Conservation (phyloP, 2,113 vertebrate species). For the Colistium nudipinnis region DNA sequence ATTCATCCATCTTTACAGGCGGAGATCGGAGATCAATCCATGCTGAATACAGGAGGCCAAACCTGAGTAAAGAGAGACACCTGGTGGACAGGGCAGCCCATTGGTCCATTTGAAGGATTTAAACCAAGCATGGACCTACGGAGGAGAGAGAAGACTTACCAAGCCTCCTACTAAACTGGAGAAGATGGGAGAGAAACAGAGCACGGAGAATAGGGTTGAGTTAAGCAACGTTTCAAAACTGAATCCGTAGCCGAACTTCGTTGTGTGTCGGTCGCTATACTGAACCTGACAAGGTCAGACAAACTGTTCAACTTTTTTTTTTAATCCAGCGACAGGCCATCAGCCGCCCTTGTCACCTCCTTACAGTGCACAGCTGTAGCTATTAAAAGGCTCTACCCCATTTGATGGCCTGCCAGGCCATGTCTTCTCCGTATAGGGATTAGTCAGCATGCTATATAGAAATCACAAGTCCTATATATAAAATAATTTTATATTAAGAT, state of each 20-base stretch:
- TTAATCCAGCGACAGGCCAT: background rate
- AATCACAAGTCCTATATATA: conserved; percentile 9
- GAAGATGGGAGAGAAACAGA: conserved; percentile 58
- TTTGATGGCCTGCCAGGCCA: conserved; percentile 30
- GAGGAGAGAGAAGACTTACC: conserved; percentile 72
- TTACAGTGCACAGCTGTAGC: conserved; percentile 13
- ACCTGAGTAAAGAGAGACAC: conserved; percentile 59
- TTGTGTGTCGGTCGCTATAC: background rate
- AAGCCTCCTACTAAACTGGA: conserved; percentile 72
- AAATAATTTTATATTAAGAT: background rate
- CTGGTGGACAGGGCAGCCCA: conserved; percentile 54
- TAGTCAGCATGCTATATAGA: conserved; percentile 38
- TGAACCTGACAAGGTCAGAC: background rate
- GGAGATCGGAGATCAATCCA: background rate
- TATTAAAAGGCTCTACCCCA: conserved; percentile 19
- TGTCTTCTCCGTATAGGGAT: conserved; percentile 14
- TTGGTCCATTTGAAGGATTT: background rate
- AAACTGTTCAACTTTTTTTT: conserved; percentile 3
- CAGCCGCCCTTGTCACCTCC: conserved; percentile 3
- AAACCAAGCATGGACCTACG: conserved; percentile 16
- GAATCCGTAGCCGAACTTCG: conserved; percentile 8
- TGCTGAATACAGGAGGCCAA: conserved; percentile 10
- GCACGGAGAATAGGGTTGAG: conserved; percentile 51
- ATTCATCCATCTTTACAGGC: conserved; percentile 2
- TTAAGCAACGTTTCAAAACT: conserved; percentile 31